Percentiles rank a stretch among this genome's conserved stretches.
phyloP scores from a whole-genome alignment of 1,140 invertebrate species.

The Heliconius himera region DNA sequence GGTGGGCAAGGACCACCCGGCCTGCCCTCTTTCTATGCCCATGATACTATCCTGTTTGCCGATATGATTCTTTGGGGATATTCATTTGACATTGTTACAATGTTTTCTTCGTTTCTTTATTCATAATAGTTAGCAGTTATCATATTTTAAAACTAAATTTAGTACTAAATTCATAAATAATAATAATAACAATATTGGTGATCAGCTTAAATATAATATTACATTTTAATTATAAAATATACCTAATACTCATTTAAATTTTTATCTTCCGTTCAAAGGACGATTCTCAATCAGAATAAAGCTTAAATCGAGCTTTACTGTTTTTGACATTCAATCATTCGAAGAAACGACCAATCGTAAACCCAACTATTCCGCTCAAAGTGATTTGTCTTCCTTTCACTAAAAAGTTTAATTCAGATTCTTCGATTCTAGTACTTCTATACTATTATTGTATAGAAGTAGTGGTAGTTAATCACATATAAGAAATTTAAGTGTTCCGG shows the following conservation, averaged over 20 bases:
- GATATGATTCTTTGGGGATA: too few species aligned
- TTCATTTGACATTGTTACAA: too few species aligned
- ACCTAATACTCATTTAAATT: background rate
- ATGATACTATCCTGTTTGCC: too few species aligned
- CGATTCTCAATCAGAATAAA: slow-evolving; percentile 1
- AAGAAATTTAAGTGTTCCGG: too few species aligned
- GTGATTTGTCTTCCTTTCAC: slow-evolving; percentile 12
- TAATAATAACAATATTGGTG: background rate
- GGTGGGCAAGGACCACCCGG: too few species aligned
- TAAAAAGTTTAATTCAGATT: slow-evolving; percentile 14
- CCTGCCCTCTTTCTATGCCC: too few species aligned
- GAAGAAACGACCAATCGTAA: slow-evolving; percentile 22
- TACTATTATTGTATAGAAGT: background rate
- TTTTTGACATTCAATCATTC: slow-evolving; percentile 21
- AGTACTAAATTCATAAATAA: too few species aligned
- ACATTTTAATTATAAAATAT: background rate
- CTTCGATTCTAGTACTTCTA: background rate
- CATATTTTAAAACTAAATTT: too few species aligned
- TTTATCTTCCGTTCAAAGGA: background rate
- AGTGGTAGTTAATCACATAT: too few species aligned
- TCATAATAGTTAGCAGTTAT: too few species aligned
- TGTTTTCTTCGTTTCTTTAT: too few species aligned
- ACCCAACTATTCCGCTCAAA: slow-evolving; percentile 17
- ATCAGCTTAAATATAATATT: background rate
- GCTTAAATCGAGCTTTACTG: slow-evolving; percentile 11